Percentiles rank a stretch among this genome's conserved stretches.
Evolutionary conservation across 2,113 vertebrate species (phyloP).

Genomic region (Hystrix brachyura): DNA sequence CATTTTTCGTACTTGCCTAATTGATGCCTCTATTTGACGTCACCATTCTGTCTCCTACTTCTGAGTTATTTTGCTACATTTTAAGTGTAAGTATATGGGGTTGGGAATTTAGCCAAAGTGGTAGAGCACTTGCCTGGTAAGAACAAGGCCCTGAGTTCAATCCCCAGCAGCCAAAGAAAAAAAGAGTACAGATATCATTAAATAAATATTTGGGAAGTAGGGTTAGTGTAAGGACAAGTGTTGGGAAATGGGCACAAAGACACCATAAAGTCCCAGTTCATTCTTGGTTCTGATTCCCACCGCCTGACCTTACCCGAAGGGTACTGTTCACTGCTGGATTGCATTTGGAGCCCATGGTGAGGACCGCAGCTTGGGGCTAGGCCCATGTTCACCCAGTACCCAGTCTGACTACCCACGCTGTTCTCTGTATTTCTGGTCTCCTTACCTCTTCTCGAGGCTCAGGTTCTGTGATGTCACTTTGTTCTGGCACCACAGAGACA

Average conservation of each 20-base stretch:
- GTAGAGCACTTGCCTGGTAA: too few species aligned
- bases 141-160: neutral
- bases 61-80: neutral
- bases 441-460: conserved; percentile 73
- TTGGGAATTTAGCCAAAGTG: too few species aligned
- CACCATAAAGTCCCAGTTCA: neutral
- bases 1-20: conserved; percentile 32
- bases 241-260: neutral
- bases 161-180: neutral
- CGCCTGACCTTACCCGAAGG: conserved; percentile 23
- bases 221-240: neutral
- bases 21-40: conserved; percentile 1
- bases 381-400: neutral
- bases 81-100: neutral
- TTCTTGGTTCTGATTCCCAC: neutral
- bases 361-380: neutral
- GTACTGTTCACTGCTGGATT: neutral
- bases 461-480: neutral
- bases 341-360: neutral
- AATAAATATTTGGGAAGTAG: conserved; percentile 14
- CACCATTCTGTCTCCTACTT: neutral
- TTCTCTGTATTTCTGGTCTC: neutral
- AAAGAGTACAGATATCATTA: neutral
- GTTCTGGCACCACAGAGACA: neutral
- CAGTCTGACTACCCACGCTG: neutral